Evolutionary conservation across 2,888 invertebrate genomes (phyloP).

Genomic region (Apamea anceps): DNA sequence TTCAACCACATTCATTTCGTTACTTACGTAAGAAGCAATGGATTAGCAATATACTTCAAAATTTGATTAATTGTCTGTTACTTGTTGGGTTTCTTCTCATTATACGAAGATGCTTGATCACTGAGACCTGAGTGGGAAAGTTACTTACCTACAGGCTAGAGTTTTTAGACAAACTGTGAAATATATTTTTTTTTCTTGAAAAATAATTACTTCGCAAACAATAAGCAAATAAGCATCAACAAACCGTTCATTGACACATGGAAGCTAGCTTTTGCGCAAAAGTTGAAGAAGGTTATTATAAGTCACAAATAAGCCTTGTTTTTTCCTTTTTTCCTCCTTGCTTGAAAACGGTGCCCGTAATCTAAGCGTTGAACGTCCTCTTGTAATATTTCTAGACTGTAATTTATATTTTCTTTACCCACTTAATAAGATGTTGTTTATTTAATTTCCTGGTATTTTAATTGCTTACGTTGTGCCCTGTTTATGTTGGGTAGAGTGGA

Average conservation of each 20-base stretch:
- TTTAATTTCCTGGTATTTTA: constrained; percentile 17
- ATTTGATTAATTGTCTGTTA: too few relatives aligned
- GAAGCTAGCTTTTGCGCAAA: neutral
- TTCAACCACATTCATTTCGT: neutral
- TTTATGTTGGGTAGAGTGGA: neutral
- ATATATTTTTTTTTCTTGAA: neutral
- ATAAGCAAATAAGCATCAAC: neutral
- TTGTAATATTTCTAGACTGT: constrained; percentile 23
- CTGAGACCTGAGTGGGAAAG: neutral
- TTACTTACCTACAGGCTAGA: neutral
- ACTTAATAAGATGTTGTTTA: constrained; percentile 31
- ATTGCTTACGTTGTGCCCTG: neutral
- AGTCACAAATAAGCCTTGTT: constrained; percentile 33
- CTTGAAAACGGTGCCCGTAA: constrained; percentile 34
- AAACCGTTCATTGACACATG: neutral
- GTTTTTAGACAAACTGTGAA: neutral
- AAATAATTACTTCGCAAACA: too few relatives aligned
- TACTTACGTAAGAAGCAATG: neutral
- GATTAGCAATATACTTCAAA: too few relatives aligned
- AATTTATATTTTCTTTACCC: constrained; percentile 35
- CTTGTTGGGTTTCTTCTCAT: too few relatives aligned
- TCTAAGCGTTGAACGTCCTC: constrained; percentile 16
- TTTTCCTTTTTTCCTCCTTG: constrained; percentile 20
- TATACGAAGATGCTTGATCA: neutral
- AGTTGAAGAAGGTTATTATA: constrained; percentile 32